These are phyloP conservation scores for Latrodectus hesperus DNA, from an alignment of 2,888 invertebrate species.

Conservation along the genomic window DNA sequence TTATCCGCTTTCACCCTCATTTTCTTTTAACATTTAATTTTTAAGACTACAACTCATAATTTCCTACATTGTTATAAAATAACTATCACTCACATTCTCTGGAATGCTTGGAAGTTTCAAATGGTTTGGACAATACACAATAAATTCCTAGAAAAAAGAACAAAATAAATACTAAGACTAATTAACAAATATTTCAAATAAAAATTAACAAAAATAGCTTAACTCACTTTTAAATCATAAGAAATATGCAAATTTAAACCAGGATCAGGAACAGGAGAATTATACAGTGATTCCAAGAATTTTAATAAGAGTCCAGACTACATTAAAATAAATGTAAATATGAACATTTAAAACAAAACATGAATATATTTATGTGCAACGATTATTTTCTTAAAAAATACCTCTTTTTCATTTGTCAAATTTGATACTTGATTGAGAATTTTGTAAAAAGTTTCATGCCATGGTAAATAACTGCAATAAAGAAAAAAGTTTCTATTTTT, in stretches of 20 bases:
- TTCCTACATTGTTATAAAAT: no score
- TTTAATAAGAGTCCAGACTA: slow-evolving; percentile 77
- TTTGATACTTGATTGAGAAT: slow-evolving; percentile 88
- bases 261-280: slow-evolving; percentile 82
- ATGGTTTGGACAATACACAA: slow-evolving; percentile 85
- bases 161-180: not conserved
- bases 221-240: slow-evolving; percentile 67
- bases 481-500: not conserved
- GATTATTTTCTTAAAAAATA: slow-evolving; percentile 13
- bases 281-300: slow-evolving; percentile 82
- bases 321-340: slow-evolving; percentile 19
- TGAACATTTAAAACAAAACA: not conserved
- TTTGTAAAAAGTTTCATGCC: slow-evolving; percentile 96
- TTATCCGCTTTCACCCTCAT: no score
- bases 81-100: slow-evolving; percentile 86
- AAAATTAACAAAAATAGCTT: not conserved
- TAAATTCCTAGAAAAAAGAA: slow-evolving; percentile 81
- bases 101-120: slow-evolving; percentile 94
- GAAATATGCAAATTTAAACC: slow-evolving; percentile 78
- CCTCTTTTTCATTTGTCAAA: slow-evolving; percentile 79
- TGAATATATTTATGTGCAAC: not conserved
- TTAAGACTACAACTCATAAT: no score
- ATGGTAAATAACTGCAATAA: slow-evolving; percentile 88
- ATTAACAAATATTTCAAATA: not conserved
- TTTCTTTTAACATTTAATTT: no score